phyloP scores from a whole-genome alignment of 1,140 invertebrate species.

The Agrypnia vestita region DNA sequence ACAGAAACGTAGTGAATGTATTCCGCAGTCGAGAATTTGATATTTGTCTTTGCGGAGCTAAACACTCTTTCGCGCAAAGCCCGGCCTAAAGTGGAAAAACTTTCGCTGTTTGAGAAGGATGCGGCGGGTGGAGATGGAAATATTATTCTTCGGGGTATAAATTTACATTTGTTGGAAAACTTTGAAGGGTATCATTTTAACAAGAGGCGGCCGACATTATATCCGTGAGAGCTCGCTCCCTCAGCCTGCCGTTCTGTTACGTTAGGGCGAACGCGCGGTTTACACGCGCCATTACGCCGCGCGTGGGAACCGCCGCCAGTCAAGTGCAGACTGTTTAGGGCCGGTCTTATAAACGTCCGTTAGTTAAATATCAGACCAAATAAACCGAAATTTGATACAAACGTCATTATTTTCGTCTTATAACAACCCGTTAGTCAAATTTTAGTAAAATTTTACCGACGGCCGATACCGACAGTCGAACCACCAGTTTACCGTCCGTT shows the following conservation, averaged over 20 bases:
- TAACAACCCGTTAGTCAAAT: no score
- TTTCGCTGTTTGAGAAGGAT: constrained; percentile 31
- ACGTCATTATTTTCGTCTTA: no score
- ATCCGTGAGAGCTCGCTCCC: constrained; percentile 43
- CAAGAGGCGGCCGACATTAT: constrained; percentile 45
- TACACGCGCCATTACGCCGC: constrained; percentile 39
- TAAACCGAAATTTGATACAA: no score
- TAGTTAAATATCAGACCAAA: no score
- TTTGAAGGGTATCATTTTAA: constrained; percentile 52
- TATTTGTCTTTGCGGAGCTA: constrained; percentile 36
- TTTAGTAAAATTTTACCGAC: no score
- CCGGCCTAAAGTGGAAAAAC: constrained; percentile 42
- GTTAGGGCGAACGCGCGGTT: constrained; percentile 29
- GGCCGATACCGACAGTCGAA: no score
- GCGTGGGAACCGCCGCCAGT: constrained; percentile 28
- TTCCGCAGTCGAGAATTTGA: constrained; percentile 39
- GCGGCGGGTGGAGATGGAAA: constrained; percentile 30
- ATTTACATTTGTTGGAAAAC: constrained; percentile 52
- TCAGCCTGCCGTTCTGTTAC: constrained; percentile 39
- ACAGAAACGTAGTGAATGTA: constrained; percentile 1
- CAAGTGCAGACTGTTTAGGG: background rate
- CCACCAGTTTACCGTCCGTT: no score
- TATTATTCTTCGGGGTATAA: constrained; percentile 53
- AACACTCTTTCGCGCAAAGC: constrained; percentile 32
- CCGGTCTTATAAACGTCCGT: no score